Base-by-base conservation (phyloP, 1,140 invertebrate species). In the Drosophila elegans region DNA sequence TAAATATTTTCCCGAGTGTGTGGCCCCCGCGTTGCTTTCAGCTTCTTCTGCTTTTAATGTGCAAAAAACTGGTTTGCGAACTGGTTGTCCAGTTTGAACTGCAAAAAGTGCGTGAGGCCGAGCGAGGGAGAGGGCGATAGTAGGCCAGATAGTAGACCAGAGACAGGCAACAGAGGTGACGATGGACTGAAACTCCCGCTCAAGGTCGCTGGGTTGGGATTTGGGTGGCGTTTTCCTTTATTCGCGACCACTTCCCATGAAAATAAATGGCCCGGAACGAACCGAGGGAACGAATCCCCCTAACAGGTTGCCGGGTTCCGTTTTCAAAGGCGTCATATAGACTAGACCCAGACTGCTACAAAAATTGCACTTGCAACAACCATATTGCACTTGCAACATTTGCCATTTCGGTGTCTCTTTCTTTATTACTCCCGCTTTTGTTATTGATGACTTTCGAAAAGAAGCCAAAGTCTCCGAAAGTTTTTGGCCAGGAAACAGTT, bases 181-280 rank as follows among this genome's bases (percentile, higher is more conserved):
- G 48, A 48, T 75, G 41, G 61, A 66, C 39, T 75, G 9, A 21
- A 57, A 61, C 67, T 38, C 48, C 72, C 73, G 72, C 53, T 75
- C 73, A 75, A 75, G 73, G 73, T 75, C 73, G 73, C 38, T 42
- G 52, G 45, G 38, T 29, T 66, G 61, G 64, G 64, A 12, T 62
- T 62, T 42, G 21, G 66, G 67, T 71, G 64, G 44, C 11, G 29
- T 54, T 72, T 67, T 25, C 41, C 45, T 56, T 72, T 80, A 67
- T 71, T 46, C 76, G 68, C 76, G 81, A 32, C 64, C 78, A 88
- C 59, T 86, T 86, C 82, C 82, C 81, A 85, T 85, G 82, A 86
- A 85, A 59, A 64, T 73, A 82, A 85, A 86, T 86, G 82, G 57
- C 61, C 74, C 68, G 82, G 74, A 85, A 86, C 82, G 82, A 51